Base-by-base conservation (phyloP, 2,797 vertebrate species). In the Molossus alvarezi region DNA sequence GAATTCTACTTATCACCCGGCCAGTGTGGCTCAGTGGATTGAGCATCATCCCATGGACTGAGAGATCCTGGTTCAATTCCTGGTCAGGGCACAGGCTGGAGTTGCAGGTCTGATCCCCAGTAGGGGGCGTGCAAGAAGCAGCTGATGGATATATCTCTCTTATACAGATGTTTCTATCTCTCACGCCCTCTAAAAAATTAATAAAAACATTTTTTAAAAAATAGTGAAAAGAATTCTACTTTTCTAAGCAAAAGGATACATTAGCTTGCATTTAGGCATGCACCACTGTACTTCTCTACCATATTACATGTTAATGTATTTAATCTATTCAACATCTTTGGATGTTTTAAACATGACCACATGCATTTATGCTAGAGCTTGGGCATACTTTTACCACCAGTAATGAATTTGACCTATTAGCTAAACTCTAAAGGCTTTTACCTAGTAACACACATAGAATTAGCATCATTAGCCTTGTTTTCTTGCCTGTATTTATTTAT, bases 161-260 rank as follows among this genome's bases (percentile, higher is more conserved):
- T 45, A 45, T 45, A 45, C 5, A 5, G 41, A 45, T 45, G 41
- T 45, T 45, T 45, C 41, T 45, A 5, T 45, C 41, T 45, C 41
- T 45, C 41, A 5, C 41, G 6, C 41, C 41, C 41, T 45, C 41
- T 45, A 45, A 45, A 45, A 45, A 45, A 45, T 45, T 6, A 45
- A 45, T 45, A 45, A 45, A 45, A 45, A 6, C 41, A 45, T 45
- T 33, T 33, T 33, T 33, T 5, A 45, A 45, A 45, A 45, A 45
- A 45, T 45, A 45, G 41, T 45, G 41, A 45, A 6, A 45, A 45
- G 48, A 97, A 97, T 96, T 97, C 91, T 95, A 97, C 97, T 97
- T 97, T 96, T 95, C 81, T 89, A 96, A 96, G 9, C 45, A 97
- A 96, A 98, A 94, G 29, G 29, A 94, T 86, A 9, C n/a, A 33